A percentile compares a stretch with the other conserved stretches of the same genome.
phyloP scores from a whole-genome alignment of 2,797 vertebrate genomes.

The Myripristis murdjan region DNA sequence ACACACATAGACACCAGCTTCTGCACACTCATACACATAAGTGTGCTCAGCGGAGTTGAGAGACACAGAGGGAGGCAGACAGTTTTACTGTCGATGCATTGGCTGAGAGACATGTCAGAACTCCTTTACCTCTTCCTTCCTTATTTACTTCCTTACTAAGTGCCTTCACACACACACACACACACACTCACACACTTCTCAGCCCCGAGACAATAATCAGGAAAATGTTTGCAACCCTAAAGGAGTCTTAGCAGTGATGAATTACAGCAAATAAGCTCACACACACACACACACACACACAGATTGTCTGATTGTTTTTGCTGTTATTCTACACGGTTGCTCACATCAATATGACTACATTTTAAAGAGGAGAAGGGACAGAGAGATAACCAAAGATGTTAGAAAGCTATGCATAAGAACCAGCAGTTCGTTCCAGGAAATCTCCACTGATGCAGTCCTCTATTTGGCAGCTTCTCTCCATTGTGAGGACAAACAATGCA shows the following conservation, averaged over 20 bases:
- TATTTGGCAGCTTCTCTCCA: no score
- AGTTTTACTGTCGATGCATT: constrained; percentile 39
- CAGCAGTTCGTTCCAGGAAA: no score
- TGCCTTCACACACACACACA: constrained; percentile 5
- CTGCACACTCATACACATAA: neutral
- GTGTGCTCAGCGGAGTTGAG: constrained; percentile 23
- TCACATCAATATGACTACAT: constrained; percentile 16
- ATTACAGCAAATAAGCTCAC: constrained; percentile 15
- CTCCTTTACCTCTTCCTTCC: constrained; percentile 42
- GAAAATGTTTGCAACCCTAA: neutral
- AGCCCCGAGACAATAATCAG: constrained; percentile 5
- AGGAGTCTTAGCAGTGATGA: constrained; percentile 52
- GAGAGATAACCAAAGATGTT: no score
- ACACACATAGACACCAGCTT: constrained; percentile 1
- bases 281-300: constrained; percentile 4
- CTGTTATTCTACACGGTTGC: neutral
- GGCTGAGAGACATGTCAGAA: constrained; percentile 63
- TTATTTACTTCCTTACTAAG: no score
- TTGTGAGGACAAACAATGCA: no score
- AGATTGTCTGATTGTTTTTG: neutral
- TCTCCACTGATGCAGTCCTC: no score
- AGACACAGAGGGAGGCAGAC: constrained; percentile 35
- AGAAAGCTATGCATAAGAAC: no score
- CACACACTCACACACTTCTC: constrained; percentile 13
- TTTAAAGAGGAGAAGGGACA: neutral